A percentile compares a stretch with the other conserved stretches of the same genome.
Conservation (phyloP, 2,113 vertebrate genomes). For the Callionymus lyra region DNA sequence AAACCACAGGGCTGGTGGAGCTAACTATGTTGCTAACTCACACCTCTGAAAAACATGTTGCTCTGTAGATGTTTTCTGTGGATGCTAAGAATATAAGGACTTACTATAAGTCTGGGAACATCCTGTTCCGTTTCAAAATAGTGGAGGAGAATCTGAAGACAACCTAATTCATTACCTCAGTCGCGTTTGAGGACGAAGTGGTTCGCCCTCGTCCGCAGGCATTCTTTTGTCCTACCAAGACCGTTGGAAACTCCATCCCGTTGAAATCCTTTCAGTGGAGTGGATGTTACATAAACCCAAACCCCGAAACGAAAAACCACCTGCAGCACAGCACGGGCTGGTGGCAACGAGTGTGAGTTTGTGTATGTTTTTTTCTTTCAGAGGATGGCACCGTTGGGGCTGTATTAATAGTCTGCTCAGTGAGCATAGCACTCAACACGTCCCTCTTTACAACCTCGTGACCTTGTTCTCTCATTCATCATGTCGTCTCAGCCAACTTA, state of each 20-base stretch:
- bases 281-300: conserved; percentile 39
- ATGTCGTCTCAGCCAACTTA: conserved; percentile 8
- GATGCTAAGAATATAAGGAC: no score
- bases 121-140: no score
- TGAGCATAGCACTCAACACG: conserved; percentile 32
- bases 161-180: no score
- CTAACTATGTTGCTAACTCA: no score
- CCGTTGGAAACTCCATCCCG: neutral
- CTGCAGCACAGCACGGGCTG: conserved; percentile 14
- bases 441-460: conserved; percentile 33
- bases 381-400: conserved; percentile 10
- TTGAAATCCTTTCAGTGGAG: conserved; percentile 1
- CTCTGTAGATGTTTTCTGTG: no score
- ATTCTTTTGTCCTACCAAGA: neutral
- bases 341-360: conserved; percentile 9
- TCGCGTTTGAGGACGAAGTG: no score
- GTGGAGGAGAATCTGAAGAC: no score
- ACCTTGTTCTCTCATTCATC: conserved; percentile 42
- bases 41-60: no score
- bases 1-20: no score
- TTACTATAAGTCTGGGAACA: no score
- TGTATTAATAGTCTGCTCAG: conserved; percentile 45
- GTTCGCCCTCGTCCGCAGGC: neutral
- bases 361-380: conserved; percentile 10
- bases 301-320: conserved; percentile 32